Conservation (phyloP, 2,888 invertebrate species). For the Drosophila infuscata region DNA sequence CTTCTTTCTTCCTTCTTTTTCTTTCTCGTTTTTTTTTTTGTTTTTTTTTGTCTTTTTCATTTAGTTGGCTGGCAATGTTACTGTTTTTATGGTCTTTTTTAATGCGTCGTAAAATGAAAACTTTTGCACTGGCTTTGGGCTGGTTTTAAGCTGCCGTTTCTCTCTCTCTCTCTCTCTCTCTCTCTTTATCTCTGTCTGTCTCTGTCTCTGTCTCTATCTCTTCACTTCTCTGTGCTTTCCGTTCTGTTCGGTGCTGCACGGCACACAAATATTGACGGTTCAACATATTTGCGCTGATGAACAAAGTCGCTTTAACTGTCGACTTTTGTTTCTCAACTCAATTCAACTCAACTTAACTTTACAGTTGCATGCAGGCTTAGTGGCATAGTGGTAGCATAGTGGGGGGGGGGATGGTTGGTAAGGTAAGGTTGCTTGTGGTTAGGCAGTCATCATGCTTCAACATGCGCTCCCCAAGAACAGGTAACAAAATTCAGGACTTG, state of each 20-base stretch:
- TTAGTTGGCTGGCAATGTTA: slow-evolving; percentile 45
- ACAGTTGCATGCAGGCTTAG: slow-evolving; percentile 27
- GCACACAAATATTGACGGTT: slow-evolving; percentile 39
- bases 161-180: background rate
- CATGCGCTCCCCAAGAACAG: slow-evolving; percentile 1
- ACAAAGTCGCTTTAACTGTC: slow-evolving; percentile 32
- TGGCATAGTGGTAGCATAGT: too few species aligned
- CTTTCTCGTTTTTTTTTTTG: slow-evolving; percentile 10
- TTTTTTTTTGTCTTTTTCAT: slow-evolving; percentile 28
- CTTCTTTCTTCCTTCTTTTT: slow-evolving; percentile 13
- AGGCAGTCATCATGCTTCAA: slow-evolving; percentile 20
- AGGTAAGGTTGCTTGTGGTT: slow-evolving; percentile 1
- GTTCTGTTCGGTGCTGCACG: background rate
- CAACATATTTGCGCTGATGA: slow-evolving; percentile 44
- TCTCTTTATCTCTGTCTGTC: background rate
- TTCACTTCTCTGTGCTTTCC: slow-evolving; percentile 5
- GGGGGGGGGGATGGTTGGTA: background rate
- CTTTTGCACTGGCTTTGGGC: slow-evolving; percentile 45
- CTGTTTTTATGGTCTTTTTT: slow-evolving; percentile 66
- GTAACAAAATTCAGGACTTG: background rate
- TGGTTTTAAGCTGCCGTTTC: slow-evolving; percentile 22
- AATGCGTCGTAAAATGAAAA: slow-evolving; percentile 72
- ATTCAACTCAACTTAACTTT: slow-evolving; percentile 10
- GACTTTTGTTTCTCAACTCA: slow-evolving; percentile 14
- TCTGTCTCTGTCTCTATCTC: background rate